Conservation (phyloP, 2,888 invertebrate species). For the Molanna angustata region DNA sequence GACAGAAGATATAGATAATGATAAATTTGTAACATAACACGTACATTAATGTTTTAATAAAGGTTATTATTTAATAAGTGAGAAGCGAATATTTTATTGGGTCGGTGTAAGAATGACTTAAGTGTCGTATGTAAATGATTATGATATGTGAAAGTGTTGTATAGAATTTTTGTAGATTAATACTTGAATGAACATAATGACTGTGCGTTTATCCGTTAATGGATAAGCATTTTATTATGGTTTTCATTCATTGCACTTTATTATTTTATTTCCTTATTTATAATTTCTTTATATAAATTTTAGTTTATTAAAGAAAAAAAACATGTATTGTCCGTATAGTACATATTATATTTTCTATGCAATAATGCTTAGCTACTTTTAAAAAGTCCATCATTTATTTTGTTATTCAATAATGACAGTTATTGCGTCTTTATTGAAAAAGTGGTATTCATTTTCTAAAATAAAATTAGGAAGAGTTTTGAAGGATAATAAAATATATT, state of each 20-base stretch:
- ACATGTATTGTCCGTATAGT: slow-evolving; percentile 19
- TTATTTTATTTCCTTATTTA: slow-evolving; percentile 16
- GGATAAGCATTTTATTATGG: slow-evolving; percentile 5
- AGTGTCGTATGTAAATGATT: slow-evolving; percentile 31
- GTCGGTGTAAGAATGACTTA: slow-evolving; percentile 15
- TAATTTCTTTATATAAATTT: slow-evolving; percentile 19
- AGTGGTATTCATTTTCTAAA: too few species aligned
- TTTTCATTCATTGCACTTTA: slow-evolving; percentile 10
- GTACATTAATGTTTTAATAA: not conserved
- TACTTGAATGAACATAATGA: slow-evolving; percentile 9
- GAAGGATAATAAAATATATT: too few species aligned
- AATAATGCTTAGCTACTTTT: slow-evolving; percentile 18
- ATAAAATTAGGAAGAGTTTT: too few species aligned
- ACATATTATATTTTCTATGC: slow-evolving; percentile 22
- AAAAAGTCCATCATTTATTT: slow-evolving; percentile 19
- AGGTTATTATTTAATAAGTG: not conserved
- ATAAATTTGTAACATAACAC: not conserved
- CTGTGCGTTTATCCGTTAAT: slow-evolving; percentile 7
- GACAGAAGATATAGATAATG: not conserved
- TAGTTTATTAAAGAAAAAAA: slow-evolving; percentile 12
- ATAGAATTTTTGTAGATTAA: slow-evolving; percentile 28
- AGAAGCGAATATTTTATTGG: not conserved
- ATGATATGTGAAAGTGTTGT: slow-evolving; percentile 32
- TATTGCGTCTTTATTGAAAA: slow-evolving; percentile 9
- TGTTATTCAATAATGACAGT: slow-evolving; percentile 14